Percentiles rank a stretch among this genome's conserved stretches.
Evolutionary conservation across 2,113 vertebrate genomes (phyloP).

Genomic region (Paraplagusia blochii): DNA sequence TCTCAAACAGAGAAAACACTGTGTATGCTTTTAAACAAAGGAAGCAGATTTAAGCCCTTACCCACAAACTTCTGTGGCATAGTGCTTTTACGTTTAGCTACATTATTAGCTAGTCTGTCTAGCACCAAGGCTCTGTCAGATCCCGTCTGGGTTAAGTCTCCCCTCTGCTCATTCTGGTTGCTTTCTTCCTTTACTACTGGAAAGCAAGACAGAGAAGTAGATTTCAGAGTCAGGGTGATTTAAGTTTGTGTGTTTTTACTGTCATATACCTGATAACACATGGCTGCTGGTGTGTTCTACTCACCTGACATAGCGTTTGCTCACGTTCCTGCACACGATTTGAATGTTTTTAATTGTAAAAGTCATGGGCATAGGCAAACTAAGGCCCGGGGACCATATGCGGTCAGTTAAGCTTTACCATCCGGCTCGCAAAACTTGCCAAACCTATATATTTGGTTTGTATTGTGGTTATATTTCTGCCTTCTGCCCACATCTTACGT

Average conservation of each 20-base stretch:
- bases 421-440: no score
- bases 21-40: constrained; percentile 61
- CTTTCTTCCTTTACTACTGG: constrained; percentile 98
- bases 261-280: constrained; percentile 28
- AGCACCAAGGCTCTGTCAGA: constrained; percentile 96
- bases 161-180: constrained; percentile 95
- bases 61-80: constrained; percentile 99
- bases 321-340: constrained; percentile 1
- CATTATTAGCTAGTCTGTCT: constrained; percentile 99
- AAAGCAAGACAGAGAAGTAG: constrained; percentile 87
- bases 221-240: constrained; percentile 71
- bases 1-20: constrained; percentile 13
- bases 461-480: no score
- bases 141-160: constrained; percentile 95
- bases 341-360: no score
- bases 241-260: constrained; percentile 37
- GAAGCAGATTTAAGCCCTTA: constrained; percentile 95
- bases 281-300: constrained; percentile 6
- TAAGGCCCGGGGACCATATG: no score
- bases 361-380: no score
- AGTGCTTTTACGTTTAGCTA: constrained; percentile 99
- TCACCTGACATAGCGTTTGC: constrained; percentile 40
- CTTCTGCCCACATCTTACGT: no score
- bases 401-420: no score
- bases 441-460: no score